Base-by-base conservation (phyloP, 2,888 invertebrate genomes). In the Danaus chrysippus region DNA sequence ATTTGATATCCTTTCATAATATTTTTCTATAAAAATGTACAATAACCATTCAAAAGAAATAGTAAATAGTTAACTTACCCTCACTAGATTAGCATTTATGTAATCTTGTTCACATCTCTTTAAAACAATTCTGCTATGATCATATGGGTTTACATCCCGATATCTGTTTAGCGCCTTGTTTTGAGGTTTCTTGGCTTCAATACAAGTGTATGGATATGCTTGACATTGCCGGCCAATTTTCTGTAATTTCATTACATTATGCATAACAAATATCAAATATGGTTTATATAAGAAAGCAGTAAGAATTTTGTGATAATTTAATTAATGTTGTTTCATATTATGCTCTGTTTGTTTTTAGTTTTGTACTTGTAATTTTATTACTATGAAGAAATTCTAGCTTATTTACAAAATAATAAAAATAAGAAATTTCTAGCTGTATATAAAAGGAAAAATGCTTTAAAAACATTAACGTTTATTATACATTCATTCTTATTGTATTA, bases 71-170 rank as follows among this genome's bases (percentile, higher is more conserved):
- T 13, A 42, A 23, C 58, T 61, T 89, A 96, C 96, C 92, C 93
- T 93, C 60, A 99, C 95, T 71, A 96, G 91, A 89, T 97, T 99
- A 59, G 99, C 98, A 92, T 99, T 99, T 76, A 99, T 98, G 84
- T 99, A 99, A 86, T 98, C 96, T 49, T 93, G 93, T 56, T 93
- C 88, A 67, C 94, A 94, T 75, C 94, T 93, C 71, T 93, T 90
- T 54, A 99, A 89, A 59, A 95, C 89, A 67, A 99, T 95, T 69
- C 98, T 93, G 78, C 96, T 97, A 84, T 98, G 98, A 86, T 99
- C 98, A 84, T 96, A 99, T 1, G 99, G 98, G 83, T 95, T 97
- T 10, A 99, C 98, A 93, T 99, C 98, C 76, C 97, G 92, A 84
- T 99, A 99, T 74, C 99, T 93, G 87, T 99, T 98, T 70, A 98